Percentiles rank a stretch among this genome's conserved stretches.
phyloP scores from a whole-genome alignment of 2,113 vertebrate genomes.

The Zosterops lateralis region DNA sequence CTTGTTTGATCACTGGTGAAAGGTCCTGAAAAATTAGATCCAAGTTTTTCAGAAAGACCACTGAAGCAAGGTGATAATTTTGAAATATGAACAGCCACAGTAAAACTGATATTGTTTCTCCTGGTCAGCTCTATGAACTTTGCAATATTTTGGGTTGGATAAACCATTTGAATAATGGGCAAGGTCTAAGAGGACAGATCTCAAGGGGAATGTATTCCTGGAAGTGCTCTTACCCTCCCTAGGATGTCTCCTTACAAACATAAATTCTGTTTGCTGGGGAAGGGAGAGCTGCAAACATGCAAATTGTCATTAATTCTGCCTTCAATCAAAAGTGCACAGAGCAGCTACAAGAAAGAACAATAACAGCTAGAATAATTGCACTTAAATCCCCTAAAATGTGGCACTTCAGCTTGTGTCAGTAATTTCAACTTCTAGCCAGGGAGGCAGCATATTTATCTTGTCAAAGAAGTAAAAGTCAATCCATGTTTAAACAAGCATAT shows the following conservation, averaged over 20 bases:
- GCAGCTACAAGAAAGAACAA: neutral
- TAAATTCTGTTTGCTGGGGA: neutral
- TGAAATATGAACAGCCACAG: neutral
- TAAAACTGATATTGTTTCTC: neutral
- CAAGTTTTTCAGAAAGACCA: neutral
- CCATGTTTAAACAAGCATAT: neutral
- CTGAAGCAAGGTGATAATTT: neutral
- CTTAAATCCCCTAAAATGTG: neutral
- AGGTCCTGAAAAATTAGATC: neutral
- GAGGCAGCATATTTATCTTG: neutral
- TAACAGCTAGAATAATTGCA: neutral
- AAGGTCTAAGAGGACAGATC: neutral
- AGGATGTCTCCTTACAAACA: neutral
- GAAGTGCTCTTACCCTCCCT: neutral
- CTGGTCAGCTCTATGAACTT: neutral
- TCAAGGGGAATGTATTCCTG: neutral
- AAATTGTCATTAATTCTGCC: constrained; percentile 4
- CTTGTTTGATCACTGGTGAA: neutral
- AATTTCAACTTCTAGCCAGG: neutral
- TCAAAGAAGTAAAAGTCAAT: neutral
- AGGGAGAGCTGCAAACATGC: neutral
- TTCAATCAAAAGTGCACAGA: neutral
- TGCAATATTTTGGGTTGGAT: neutral
- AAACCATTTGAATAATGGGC: neutral
- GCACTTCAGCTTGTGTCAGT: neutral